phyloP scores from a whole-genome alignment of 2,797 vertebrate genomes.

The Eulemur coronatus region DNA sequence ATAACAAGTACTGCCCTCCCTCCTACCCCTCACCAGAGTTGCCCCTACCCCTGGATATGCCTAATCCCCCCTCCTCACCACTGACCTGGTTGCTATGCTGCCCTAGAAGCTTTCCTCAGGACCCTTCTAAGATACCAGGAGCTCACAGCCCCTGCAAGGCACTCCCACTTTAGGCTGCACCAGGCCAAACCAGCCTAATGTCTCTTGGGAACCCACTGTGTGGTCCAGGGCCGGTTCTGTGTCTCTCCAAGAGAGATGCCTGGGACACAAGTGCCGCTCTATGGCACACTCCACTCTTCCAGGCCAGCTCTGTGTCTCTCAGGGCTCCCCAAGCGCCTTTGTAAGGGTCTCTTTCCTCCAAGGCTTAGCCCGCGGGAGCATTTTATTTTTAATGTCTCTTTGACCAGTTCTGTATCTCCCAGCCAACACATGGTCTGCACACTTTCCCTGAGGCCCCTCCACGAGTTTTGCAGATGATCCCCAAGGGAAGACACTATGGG shows the following conservation, averaged over 20 bases:
- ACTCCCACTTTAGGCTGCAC: not conserved
- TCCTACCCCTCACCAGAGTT: not conserved
- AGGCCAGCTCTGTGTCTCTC: not conserved
- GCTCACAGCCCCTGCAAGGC: not conserved
- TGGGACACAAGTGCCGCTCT: not conserved
- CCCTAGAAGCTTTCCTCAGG: not conserved
- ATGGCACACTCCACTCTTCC: not conserved
- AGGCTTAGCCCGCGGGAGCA: not conserved
- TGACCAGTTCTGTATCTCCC: not conserved
- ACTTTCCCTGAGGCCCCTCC: not conserved
- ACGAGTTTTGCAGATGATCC: not conserved
- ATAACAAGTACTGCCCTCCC: constrained; percentile 89
- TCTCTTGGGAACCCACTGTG: not conserved
- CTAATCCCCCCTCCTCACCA: not conserved
- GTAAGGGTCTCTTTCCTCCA: not conserved
- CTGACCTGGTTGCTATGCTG: not conserved
- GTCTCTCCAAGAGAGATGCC: not conserved
- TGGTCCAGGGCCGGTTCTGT: not conserved
- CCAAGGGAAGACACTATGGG: not conserved
- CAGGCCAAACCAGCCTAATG: not conserved
- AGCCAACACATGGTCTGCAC: not conserved
- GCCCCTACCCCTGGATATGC: not conserved
- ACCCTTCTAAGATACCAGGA: not conserved
- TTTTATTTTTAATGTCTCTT: not conserved
- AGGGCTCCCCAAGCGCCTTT: not conserved